These are phyloP conservation scores for Crotalus helleri DNA, from an alignment of 2,113 vertebrate genomes.

Conservation along the genomic window DNA sequence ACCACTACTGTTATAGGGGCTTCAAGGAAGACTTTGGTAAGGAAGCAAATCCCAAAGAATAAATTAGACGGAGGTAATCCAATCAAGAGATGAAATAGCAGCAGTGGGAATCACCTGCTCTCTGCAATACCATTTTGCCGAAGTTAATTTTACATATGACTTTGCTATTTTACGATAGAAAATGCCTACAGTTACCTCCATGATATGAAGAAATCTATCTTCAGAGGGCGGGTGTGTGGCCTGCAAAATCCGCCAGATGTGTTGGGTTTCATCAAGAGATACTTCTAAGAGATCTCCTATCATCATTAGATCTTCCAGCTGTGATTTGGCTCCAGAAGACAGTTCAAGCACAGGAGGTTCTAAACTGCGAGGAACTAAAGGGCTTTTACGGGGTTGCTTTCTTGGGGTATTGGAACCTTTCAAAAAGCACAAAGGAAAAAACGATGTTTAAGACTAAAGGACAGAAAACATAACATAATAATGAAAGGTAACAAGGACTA, in stretches of 20 bases:
- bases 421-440: neutral
- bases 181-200: slow-evolving; percentile 79
- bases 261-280: slow-evolving; percentile 96
- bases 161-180: neutral
- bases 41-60: neutral
- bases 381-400: slow-evolving; percentile 95
- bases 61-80: neutral
- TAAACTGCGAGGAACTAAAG: slow-evolving; percentile 91
- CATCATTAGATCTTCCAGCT: slow-evolving; percentile 98
- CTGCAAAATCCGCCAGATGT: slow-evolving; percentile 98
- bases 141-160: rapidly evolving
- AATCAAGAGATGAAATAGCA: neutral
- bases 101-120: neutral
- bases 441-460: neutral
- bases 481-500: neutral
- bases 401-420: slow-evolving; percentile 84
- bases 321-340: slow-evolving; percentile 87
- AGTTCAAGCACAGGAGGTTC: slow-evolving; percentile 93
- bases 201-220: slow-evolving; percentile 91
- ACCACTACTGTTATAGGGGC: neutral
- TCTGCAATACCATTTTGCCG: rapidly evolving
- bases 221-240: slow-evolving; percentile 96
- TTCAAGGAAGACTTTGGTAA: neutral
- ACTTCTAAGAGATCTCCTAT: slow-evolving; percentile 95
- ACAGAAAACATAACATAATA: neutral